Percentiles rank a stretch among this genome's conserved stretches.
Evolutionary conservation across 37 sponge, comb jelly and placozoan species (phyloP).

Genomic region (Ianthella basta): DNA sequence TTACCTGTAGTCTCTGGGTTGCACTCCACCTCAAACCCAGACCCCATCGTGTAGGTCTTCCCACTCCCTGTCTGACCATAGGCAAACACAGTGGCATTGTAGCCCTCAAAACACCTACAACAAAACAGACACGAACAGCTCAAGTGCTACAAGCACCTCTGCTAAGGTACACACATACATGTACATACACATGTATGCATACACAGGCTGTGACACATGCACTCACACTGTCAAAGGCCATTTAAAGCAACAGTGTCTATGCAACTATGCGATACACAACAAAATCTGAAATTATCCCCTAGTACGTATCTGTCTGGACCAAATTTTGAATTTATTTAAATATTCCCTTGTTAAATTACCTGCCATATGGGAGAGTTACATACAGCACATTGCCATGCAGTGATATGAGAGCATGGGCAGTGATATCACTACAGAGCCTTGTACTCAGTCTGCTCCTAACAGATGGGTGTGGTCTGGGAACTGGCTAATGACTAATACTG

Average conservation of each 20-base stretch:
- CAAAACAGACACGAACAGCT: background rate
- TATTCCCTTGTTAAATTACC: no score
- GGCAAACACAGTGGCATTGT: constrained; percentile 95
- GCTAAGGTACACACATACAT: background rate
- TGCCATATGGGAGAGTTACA: no score
- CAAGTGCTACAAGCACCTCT: background rate
- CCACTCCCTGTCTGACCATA: constrained; percentile 99
- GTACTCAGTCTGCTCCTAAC: no score
- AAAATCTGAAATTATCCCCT: no score
- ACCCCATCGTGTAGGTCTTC: constrained; percentile 99
- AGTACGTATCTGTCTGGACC: no score
- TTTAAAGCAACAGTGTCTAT: background rate
- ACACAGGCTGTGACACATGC: background rate
- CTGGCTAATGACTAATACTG: background rate
- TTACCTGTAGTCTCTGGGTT: constrained; percentile 73
- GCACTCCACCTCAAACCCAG: constrained; percentile 84
- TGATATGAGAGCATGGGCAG: no score
- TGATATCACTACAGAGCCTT: no score
- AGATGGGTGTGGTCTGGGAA: background rate
- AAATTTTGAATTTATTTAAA: no score
- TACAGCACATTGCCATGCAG: no score
- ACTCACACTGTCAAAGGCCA: background rate
- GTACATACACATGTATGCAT: background rate
- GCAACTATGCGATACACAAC: no score
- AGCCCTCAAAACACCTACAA: constrained; percentile 90